Base-by-base conservation (phyloP, 2,888 invertebrate species). In the Cotesia congregata region DNA sequence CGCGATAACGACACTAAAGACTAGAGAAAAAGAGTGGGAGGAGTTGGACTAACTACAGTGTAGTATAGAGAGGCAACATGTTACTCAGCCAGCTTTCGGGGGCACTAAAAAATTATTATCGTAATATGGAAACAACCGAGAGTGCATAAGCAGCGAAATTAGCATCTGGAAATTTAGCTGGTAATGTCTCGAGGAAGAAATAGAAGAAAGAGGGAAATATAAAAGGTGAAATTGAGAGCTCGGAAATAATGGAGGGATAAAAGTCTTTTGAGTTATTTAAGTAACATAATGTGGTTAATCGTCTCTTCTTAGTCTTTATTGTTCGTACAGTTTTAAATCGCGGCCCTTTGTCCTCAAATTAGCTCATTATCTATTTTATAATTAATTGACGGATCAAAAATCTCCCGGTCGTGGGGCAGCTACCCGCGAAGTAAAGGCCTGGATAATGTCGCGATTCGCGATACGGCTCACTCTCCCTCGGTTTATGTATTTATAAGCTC, bases 81-180 rank as follows among this genome's bases (percentile, higher is more conserved):
- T 30, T 30, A 30, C 30, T 30, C 30, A 30, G 30, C 30, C 30
- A 30, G 30, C 30, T 30, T 30, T 30, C 30, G 30, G 30, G 30
- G 30, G 30, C 3, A 30, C 30, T 67, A 77, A 77, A 77, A 65
- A 77, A 70, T 41, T 17, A 71, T 69, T 60, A 74, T 30, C 30
- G 30, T 70, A 77, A 77, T 77, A 77, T 77, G 61, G 67, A 77
- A 77, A 77, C 77, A 77, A 74, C 77, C 61, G 70, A 74, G 70
- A 77, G 77, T 77, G 77, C 30, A 30, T 3, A 30, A 30, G 30
- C 67, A 74, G 77, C 74, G 61, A 77, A 74, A 77, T 77, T 77
- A 74, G 70, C 74, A 77, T 77, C 69, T 67, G 65, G 17, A 61
- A 67, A 68, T 76, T 76, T 38, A 75, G 7, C 59, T 59, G 61